These are phyloP conservation scores for Yponomeuta malinellus DNA, from an alignment of 2,888 invertebrate species.

Conservation along the genomic window DNA sequence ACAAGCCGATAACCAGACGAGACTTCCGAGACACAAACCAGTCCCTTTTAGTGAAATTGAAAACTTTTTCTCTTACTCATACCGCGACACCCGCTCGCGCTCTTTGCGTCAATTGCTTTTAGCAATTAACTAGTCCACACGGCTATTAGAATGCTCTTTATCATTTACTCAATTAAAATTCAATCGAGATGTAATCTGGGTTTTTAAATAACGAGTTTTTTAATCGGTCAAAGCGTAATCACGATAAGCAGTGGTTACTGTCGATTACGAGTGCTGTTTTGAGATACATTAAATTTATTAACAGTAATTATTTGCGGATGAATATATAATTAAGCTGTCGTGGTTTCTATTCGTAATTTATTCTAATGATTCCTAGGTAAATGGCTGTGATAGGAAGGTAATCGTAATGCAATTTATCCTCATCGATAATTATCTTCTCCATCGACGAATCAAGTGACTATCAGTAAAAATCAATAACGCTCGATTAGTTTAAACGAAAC, in stretches of 20 bases:
- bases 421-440: too few relatives aligned
- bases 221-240: slow-evolving; percentile 48
- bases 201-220: slow-evolving; percentile 56
- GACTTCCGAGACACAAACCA: slow-evolving; percentile 76
- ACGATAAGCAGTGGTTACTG: slow-evolving; percentile 33
- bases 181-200: slow-evolving; percentile 64
- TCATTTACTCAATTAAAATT: slow-evolving; percentile 68
- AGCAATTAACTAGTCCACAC: slow-evolving; percentile 67
- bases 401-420: not conserved
- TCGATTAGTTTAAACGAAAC: too few relatives aligned
- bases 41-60: slow-evolving; percentile 77
- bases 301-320: not conserved
- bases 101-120: slow-evolving; percentile 75
- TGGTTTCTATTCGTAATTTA: not conserved
- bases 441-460: too few relatives aligned
- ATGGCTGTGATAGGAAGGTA: not conserved
- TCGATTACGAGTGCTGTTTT: not conserved
- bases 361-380: not conserved
- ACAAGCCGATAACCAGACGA: slow-evolving; percentile 76
- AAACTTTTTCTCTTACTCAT: slow-evolving; percentile 76
- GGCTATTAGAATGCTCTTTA: slow-evolving; percentile 66
- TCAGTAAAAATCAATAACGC: too few relatives aligned
- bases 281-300: not conserved
- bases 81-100: slow-evolving; percentile 60
- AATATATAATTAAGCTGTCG: not conserved